Evolutionary conservation across 2,797 vertebrate genomes (phyloP), one percentile per base, ranked within the genome.

Genomic region (Melanotaenia maccullochi): DNA sequence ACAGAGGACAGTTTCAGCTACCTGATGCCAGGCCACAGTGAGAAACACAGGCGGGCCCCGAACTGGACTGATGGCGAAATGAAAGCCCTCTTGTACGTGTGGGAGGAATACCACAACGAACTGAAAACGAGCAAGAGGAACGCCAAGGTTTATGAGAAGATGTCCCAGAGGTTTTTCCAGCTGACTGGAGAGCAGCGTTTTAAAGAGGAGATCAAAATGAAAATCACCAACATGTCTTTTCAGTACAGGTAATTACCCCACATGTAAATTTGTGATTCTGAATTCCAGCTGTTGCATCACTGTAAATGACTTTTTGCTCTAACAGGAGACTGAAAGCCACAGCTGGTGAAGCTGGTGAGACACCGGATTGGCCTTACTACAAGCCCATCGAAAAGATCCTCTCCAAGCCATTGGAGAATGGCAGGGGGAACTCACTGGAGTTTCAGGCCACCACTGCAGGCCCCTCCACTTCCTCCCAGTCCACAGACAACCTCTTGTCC

Each of bases 211-310:
- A 98, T 99, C 92, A 99, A 99, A 93, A 98, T 98, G 95, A 99
- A 99, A 93, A 98, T 99, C 93, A 99, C 97, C 91, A 99, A 99
- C 94, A 98, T 99, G 97, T 99, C 97, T 88, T 99, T 99, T 93
- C 97, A 99, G 91, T 99, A 96, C 97, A 98, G 97, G 98, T 95
- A 94, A 96, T 96, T 91, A 65, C 63, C 69, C 13, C 66, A 14
- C 35, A 13, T 11, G 9, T 44, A 32, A 14, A 73, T 58, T 28
- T 59, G 0, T 36, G 18, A 32, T 51, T 38, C 24, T 33, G n/a
- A 63, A 65, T 51, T 68, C 60, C 68, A 73, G 66, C 49, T 77
- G 75, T 73, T 77, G 65, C 59, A 54, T 75, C 64, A 54, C 20
- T 57, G n/a, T 56, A 40, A 82, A 28, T 64, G 18, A 60, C 3